A percentile compares a stretch with the other conserved stretches of the same genome.
These are phyloP conservation scores for Pachycephus smyrnensis DNA, from an alignment of 2,888 invertebrate genomes.

Conservation along the genomic window DNA sequence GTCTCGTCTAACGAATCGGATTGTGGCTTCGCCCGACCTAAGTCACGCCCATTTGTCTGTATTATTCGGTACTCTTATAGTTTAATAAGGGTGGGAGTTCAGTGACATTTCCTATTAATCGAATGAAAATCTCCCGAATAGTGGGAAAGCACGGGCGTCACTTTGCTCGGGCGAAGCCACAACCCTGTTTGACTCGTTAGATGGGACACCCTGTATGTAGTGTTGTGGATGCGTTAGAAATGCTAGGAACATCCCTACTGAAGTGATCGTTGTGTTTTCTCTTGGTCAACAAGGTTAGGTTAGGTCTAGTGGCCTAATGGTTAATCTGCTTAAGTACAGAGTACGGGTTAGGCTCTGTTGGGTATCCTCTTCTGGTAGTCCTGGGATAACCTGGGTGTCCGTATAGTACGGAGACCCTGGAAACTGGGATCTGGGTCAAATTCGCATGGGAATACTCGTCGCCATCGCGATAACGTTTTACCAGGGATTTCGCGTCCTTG, in stretches of 20 bases:
- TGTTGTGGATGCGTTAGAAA: neutral
- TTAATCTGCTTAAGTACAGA: slow-evolving; percentile 10
- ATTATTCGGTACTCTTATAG: no score
- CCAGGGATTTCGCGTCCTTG: neutral
- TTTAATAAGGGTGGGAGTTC: no score
- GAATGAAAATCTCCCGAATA: no score
- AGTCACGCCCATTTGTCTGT: no score
- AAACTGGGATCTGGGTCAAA: slow-evolving; percentile 22
- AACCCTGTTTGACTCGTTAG: no score
- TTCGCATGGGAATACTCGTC: slow-evolving; percentile 9
- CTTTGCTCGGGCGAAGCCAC: no score
- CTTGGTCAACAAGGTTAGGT: neutral
- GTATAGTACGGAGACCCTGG: slow-evolving; percentile 21
- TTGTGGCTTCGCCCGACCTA: no score
- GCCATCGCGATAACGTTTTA: slow-evolving; percentile 6
- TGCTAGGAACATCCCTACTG: neutral
- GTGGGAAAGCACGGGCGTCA: no score
- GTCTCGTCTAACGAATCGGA: no score
- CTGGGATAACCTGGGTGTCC: neutral
- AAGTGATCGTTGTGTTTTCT: neutral
- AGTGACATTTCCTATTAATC: no score
- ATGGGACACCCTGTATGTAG: no score
- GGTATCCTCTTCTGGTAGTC: neutral
- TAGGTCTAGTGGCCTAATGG: neutral
- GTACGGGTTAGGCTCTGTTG: neutral